Evolutionary conservation across 2,113 vertebrate species (phyloP).

Genomic region (Xiphorhynchus elegans): DNA sequence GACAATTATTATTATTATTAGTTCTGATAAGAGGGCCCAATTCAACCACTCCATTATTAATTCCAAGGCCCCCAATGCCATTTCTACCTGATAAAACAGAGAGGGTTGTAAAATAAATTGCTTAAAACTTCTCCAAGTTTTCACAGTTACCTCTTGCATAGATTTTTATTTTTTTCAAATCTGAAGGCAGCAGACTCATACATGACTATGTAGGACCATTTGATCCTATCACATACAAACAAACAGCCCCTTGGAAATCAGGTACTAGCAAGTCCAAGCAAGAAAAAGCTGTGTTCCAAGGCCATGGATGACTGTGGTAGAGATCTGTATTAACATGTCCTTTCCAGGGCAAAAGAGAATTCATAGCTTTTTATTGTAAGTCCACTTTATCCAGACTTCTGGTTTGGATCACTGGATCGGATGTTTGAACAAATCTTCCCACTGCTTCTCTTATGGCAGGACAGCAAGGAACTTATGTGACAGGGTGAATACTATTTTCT

Average conservation of each 20-base stretch:
- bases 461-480: background rate
- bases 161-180: background rate
- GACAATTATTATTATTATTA: background rate
- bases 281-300: slow-evolving; percentile 32
- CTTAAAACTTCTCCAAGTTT: background rate
- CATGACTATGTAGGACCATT: slow-evolving; percentile 45
- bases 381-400: slow-evolving; percentile 31
- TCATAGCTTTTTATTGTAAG: background rate
- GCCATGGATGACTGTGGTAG: slow-evolving; percentile 12
- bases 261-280: slow-evolving; percentile 48
- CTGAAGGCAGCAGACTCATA: slow-evolving; percentile 42
- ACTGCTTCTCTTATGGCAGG: background rate
- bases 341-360: slow-evolving; percentile 19
- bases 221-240: slow-evolving; percentile 54
- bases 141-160: slow-evolving; percentile 29
- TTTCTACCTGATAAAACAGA: background rate
- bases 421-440: slow-evolving; percentile 30
- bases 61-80: background rate
- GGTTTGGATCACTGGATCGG: background rate
- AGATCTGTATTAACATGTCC: slow-evolving; percentile 35
- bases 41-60: background rate
- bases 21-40: background rate
- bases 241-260: slow-evolving; percentile 12
- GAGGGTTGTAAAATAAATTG: background rate
- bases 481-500: background rate